Evolutionary conservation across 23 tunicate species (phyloP).

Genomic region (Aplidium turbinatum): DNA sequence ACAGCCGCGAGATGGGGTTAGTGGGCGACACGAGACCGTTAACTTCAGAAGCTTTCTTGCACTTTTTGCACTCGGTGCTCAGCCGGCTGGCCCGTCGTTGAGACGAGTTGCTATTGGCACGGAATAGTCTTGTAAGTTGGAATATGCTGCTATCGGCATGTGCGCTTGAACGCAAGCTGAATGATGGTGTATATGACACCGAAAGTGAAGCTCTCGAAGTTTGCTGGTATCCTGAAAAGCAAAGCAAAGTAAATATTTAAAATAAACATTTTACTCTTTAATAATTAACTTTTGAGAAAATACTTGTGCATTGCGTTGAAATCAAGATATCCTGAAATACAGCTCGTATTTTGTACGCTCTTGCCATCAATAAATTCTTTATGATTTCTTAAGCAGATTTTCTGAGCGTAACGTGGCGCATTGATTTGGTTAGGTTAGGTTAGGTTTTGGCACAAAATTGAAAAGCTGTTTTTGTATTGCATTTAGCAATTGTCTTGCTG

Average conservation of each 20-base stretch:
- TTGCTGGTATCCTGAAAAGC: slow-evolving; percentile 63
- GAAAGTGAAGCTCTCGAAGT: slow-evolving; percentile 78
- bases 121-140: slow-evolving; percentile 40
- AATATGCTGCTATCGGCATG: slow-evolving; percentile 47
- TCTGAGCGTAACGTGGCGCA: too few species aligned
- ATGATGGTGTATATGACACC: slow-evolving; percentile 41
- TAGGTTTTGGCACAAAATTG: too few species aligned
- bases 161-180: slow-evolving; percentile 36
- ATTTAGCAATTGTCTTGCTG: too few species aligned
- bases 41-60: too few species aligned
- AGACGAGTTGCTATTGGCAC: slow-evolving; percentile 7
- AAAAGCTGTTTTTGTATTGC: too few species aligned
- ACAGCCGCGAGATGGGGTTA: too few species aligned
- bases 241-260: background rate
- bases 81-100: slow-evolving; percentile 16
- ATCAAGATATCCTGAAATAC: too few species aligned
- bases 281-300: background rate
- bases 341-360: too few species aligned
- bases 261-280: background rate
- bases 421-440: too few species aligned
- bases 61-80: slow-evolving; percentile 8
- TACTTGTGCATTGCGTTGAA: background rate
- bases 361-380: too few species aligned
- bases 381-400: too few species aligned
- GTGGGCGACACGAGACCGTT: too few species aligned